Percentiles rank a stretch among this genome's conserved stretches.
These are phyloP conservation scores for Embidobia sp. DNA, from an alignment of 2,888 invertebrate genomes.

Conservation along the genomic window DNA sequence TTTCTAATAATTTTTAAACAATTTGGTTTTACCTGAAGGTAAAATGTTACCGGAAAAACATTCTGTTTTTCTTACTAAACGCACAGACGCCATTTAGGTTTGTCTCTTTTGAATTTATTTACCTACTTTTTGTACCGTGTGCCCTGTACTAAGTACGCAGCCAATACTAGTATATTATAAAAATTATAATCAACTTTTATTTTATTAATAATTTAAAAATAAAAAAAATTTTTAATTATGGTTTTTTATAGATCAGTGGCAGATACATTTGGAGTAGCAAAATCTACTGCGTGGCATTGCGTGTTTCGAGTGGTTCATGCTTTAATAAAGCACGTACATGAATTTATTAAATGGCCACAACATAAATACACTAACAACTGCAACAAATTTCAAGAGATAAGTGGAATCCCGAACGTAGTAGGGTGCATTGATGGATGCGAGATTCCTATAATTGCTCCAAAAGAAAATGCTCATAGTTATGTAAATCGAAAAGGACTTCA, in stretches of 20 bases:
- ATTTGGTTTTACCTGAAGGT: too few relatives aligned
- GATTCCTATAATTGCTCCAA: constrained; percentile 16
- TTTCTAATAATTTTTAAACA: not conserved
- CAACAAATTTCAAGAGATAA: constrained; percentile 6
- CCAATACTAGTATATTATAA: too few relatives aligned
- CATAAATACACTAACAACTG: not conserved
- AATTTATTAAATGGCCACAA: constrained; percentile 18
- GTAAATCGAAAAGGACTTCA: constrained; percentile 29
- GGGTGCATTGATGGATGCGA: constrained; percentile 29
- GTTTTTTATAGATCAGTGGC: not conserved
- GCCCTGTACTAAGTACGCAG: too few relatives aligned
- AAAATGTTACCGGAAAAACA: too few relatives aligned
- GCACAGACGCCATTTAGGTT: too few relatives aligned
- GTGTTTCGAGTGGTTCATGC: not conserved
- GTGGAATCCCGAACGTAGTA: constrained; percentile 19
- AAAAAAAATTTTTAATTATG: not conserved
- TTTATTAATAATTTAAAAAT: not conserved
- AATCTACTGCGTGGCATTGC: not conserved
- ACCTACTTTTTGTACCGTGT: too few relatives aligned
- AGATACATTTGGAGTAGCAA: not conserved
- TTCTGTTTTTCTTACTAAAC: too few relatives aligned
- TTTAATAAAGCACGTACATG: not conserved
- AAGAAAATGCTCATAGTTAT: constrained; percentile 14
- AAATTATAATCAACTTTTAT: too few relatives aligned
- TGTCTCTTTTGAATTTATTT: too few relatives aligned